Evolutionary conservation across 1,140 invertebrate genomes (phyloP), one percentile per base, ranked within the genome.

Genomic region (Drosophila murphyi): DNA sequence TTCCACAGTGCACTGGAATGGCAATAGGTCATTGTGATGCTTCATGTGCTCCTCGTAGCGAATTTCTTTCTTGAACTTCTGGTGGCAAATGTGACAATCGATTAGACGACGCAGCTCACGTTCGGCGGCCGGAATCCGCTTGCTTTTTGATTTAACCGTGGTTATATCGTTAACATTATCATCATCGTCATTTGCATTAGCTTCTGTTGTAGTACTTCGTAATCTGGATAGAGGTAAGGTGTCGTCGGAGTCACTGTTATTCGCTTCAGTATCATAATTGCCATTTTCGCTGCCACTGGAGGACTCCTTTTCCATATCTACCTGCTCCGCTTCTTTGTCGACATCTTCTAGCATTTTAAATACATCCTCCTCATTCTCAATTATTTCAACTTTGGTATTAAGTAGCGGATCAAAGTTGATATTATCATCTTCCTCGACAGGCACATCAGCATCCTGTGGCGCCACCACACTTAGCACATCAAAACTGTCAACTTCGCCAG

Each of bases 41-140:
- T 86, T 89, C 90, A 92, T 92, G 29, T 92, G 90, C 31, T 91
- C 87, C 56, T 91, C 76, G 32, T 83, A 92, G 31, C 77, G 71
- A 5, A 78, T 74, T 0, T 76, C 69, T 37, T 81, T 91, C 45
- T 89, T 91, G 50, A 92, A 92, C 32, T 80, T 89, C 48, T 92
- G 80, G 34, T 81, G 87, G 39, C 90, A 92, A 34, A 92, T 89
- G 55, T 92, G 90, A 35, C 90, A 92, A 20, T 90, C 85, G n/a
- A 92, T 82, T 0, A 76, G 50, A 0, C 71, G 67, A 54, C 80
- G 68, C 2, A 76, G 67, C 8, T 79, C 68, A 0, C 80, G 60
- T 39, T 90, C 76, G 4, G 67, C 39, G 1, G 78, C 72, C 0
- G 77, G 65, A 43, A 80, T 74, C 7, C 76, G 50, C 2, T 83